Evolutionary conservation across 92 coral and sea anemone genomes (phyloP), one percentile per base, ranked within the genome.

Genomic region (Palythoa heliodiscus): DNA sequence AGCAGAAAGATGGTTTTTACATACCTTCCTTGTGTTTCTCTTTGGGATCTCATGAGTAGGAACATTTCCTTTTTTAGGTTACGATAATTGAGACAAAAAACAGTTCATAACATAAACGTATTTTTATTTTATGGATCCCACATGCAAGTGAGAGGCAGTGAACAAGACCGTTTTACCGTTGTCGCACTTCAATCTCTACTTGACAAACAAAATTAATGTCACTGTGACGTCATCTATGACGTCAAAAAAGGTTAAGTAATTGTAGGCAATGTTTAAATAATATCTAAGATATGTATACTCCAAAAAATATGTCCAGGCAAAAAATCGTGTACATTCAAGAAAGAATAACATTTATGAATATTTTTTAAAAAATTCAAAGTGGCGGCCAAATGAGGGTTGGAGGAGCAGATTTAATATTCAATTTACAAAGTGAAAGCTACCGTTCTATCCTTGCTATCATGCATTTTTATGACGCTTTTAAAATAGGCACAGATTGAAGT

Each of bases 401-500:
- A n/a, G n/a, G n/a, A n/a, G n/a, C n/a, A n/a, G n/a, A n/a, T n/a
- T n/a, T n/a, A n/a, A n/a, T n/a, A n/a, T n/a, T n/a, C n/a, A n/a
- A n/a, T n/a, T n/a, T n/a, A n/a, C n/a, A n/a, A n/a, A n/a, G n/a
- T n/a, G n/a, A n/a, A n/a, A n/a, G n/a, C n/a, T n/a, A n/a, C n/a
- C n/a, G n/a, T 43, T 43, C 69, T 40, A 43, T 43, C 48, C 48
- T 43, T 43, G 48, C 48, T 43, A 3, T 43, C 48, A 43, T 43
- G 7, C 48, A 75, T 88, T 83, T 86, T 76, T 86, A 70, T 53
- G 79, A 87, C 24, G 82, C 82, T 61, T 43, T n/a, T n/a, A n/a
- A n/a, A 76, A 53, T 76, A 68, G 85, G 60, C 88, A 76, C 19
- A 67, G 77, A 76, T 37, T 70, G 76, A 88, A 11, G 64, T 84